Conservation (phyloP, 2,888 invertebrate genomes). For the Cataglyphis cursor region DNA sequence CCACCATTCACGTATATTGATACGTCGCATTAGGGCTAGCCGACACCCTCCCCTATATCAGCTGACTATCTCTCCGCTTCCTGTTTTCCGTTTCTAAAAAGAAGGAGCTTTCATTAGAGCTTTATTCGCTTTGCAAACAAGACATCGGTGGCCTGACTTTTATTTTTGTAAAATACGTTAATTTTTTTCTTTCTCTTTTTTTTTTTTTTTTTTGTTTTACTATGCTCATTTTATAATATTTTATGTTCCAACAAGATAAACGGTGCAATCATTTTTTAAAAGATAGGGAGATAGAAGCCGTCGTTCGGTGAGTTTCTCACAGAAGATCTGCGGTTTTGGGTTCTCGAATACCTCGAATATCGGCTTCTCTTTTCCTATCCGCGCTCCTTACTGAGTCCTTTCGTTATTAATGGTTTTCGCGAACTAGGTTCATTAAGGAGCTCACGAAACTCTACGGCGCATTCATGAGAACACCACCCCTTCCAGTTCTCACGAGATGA, state of each 20-base stretch:
- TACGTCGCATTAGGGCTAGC: slow-evolving; percentile 78
- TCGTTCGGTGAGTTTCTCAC: slow-evolving; percentile 58
- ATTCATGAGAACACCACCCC: slow-evolving; percentile 69
- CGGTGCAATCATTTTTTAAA: slow-evolving; percentile 23
- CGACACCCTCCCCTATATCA: slow-evolving; percentile 58
- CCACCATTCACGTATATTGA: slow-evolving; percentile 80
- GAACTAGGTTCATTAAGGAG: slow-evolving; percentile 85
- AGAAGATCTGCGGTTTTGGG: slow-evolving; percentile 42
- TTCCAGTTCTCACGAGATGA: slow-evolving; percentile 24
- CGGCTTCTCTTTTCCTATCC: slow-evolving; percentile 55
- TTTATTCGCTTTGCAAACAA: slow-evolving; percentile 2
- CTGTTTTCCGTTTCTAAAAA: slow-evolving; percentile 5
- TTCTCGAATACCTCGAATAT: slow-evolving; percentile 43
- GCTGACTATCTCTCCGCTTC: slow-evolving; percentile 40
- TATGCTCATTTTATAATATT: background rate
- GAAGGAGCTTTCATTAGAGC: slow-evolving; percentile 24
- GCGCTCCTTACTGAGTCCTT: slow-evolving; percentile 60
- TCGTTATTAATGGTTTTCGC: slow-evolving; percentile 85
- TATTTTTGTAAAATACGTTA: background rate
- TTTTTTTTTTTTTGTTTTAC: background rate
- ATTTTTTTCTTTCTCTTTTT: background rate
- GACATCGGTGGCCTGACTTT: background rate
- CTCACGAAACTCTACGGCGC: slow-evolving; percentile 72
- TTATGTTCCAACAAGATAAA: slow-evolving; percentile 14
- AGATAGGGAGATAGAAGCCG: slow-evolving; percentile 47